phyloP scores from a whole-genome alignment of 2,797 vertebrate species.

The Leptatherina wallacei region DNA sequence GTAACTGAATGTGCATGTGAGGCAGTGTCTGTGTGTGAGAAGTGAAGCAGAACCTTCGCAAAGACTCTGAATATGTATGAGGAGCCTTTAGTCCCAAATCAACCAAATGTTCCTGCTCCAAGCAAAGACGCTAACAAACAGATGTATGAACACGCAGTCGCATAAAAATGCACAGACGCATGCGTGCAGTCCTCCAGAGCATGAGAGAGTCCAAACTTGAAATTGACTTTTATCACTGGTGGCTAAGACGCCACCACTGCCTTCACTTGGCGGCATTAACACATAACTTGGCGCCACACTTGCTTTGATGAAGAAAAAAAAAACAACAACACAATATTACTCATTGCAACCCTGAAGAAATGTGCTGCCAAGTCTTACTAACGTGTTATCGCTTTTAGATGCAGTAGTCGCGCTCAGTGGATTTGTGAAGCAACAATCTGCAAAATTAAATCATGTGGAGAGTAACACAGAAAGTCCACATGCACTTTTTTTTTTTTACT shows the following conservation, averaged over 20 bases:
- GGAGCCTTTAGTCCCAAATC: slow-evolving; percentile 62
- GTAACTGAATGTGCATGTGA: slow-evolving; percentile 25
- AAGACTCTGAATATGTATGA: slow-evolving; percentile 75
- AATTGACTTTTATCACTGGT: slow-evolving; percentile 72
- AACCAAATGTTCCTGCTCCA: slow-evolving; percentile 66
- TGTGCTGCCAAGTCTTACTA: slow-evolving; percentile 50
- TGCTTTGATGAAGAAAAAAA: slow-evolving; percentile 50
- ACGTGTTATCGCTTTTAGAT: slow-evolving; percentile 42
- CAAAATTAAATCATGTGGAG: slow-evolving; percentile 27
- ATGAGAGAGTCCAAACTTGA: slow-evolving; percentile 53
- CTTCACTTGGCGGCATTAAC: slow-evolving; percentile 55
- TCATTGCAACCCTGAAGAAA: slow-evolving; percentile 56
- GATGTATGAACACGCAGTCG: slow-evolving; percentile 1
- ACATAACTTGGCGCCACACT: slow-evolving; percentile 55
- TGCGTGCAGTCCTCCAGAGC: slow-evolving; percentile 8
- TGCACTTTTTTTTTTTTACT: slow-evolving; percentile 12
- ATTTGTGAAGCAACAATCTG: slow-evolving; percentile 48
- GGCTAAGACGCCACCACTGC: slow-evolving; percentile 51
- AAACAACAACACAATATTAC: slow-evolving; percentile 28
- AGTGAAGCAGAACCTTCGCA: slow-evolving; percentile 63
- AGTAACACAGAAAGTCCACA: slow-evolving; percentile 14
- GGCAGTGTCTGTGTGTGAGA: slow-evolving; percentile 40
- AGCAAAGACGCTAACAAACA: slow-evolving; percentile 58
- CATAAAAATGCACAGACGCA: slow-evolving; percentile 9
- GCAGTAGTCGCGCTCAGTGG: slow-evolving; percentile 25